Evolutionary conservation across 2,797 vertebrate genomes (phyloP).

Genomic region (Mormyrus proboscirostris): DNA sequence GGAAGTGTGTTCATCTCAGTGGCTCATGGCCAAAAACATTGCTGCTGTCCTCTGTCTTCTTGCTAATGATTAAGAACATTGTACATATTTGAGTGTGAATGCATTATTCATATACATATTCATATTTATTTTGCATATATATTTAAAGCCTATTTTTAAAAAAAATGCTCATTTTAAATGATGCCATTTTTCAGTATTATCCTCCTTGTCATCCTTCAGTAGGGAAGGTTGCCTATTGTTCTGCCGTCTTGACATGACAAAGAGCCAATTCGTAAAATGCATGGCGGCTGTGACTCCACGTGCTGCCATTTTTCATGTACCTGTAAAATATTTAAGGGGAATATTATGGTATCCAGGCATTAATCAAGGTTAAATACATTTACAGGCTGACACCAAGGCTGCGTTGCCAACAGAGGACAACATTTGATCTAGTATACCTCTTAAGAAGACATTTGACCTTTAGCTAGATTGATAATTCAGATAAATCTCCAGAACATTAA

Average conservation of each 20-base stretch:
- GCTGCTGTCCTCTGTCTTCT: neutral
- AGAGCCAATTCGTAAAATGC: neutral
- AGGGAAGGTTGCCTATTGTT: neutral
- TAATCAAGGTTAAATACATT: slow-evolving; percentile 28
- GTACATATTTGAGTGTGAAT: neutral
- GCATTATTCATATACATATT: neutral
- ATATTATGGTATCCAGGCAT: slow-evolving; percentile 22
- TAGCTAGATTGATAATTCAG: slow-evolving; percentile 22
- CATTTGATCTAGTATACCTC: slow-evolving; percentile 26
- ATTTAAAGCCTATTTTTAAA: neutral
- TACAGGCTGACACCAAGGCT: slow-evolving; percentile 28
- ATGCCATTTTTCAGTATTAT: neutral
- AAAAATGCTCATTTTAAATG: neutral
- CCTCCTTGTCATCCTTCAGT: neutral
- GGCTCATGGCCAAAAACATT: neutral
- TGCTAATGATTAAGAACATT: neutral
- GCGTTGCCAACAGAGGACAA: slow-evolving; percentile 18
- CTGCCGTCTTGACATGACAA: neutral
- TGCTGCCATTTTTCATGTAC: slow-evolving; percentile 20
- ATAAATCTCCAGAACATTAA: slow-evolving; percentile 11
- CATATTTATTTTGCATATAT: neutral
- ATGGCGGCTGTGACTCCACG: neutral
- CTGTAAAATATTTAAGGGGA: slow-evolving; percentile 29
- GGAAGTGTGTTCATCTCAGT: neutral
- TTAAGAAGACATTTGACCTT: slow-evolving; percentile 28